Base-by-base conservation (phyloP, 2,113 vertebrate genomes). In the Seriola rivoliana region DNA sequence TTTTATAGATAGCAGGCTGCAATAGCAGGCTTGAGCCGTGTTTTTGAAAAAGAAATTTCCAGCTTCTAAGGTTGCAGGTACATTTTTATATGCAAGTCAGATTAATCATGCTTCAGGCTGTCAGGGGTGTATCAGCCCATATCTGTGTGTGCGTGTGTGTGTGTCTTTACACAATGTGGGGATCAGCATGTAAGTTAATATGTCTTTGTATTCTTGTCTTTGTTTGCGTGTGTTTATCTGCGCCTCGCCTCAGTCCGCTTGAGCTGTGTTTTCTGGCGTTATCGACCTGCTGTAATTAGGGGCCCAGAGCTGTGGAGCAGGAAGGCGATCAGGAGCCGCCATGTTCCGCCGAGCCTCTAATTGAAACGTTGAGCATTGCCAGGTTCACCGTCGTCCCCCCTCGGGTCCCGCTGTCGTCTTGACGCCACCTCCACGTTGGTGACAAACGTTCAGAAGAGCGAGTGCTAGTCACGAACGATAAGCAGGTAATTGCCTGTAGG, bases 401-500 rank as follows among this genome's bases (percentile, higher is more conserved):
- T 66, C 32, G 38, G 75, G 85, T 75, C 83, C 81, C 4, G 14
- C 86, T 87, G 89, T 83, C 81, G 38, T 80, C 78, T 81, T 34
- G 4, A 25, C 46, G 7, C 79, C 86, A 79, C 88, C 81, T 81
- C 75, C 73, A 69, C 46, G 32, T 58, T 72, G 17, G 65, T 81
- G 88, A 91, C 91, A 89, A 91, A 90, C 91, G 82, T 84, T 74
- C 71, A 86, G 80, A 78, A 46, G 79, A 83, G 85, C 70, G 69
- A 85, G 83, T 29, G 73, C 68, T 71, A 86, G 89, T 91, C 84
- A 32, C 64, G 48, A 75, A 71, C 75, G 85, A 91, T 93, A 92
- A 91, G 93, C 81, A 86, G 90, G 88, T 92, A 93, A 93, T 93
- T 91, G 91, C 87, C 88, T 81, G 78, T 50, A 78, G 89, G 81